Evolutionary conservation across 2,888 invertebrate genomes (phyloP).

Genomic region (Girardia tigrina): DNA sequence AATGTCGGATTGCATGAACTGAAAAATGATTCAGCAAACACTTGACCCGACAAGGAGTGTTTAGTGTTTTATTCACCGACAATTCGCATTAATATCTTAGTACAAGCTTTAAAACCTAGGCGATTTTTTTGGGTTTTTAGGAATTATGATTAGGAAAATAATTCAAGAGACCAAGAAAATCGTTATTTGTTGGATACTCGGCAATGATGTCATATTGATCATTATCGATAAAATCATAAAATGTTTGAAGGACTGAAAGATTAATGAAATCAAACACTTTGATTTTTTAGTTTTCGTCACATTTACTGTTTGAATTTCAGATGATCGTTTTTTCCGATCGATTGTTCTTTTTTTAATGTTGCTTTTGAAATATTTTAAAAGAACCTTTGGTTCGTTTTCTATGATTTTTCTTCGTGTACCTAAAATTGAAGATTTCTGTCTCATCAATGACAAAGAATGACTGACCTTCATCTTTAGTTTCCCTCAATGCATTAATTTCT

Average conservation of each 20-base stretch:
- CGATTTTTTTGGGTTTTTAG: background rate
- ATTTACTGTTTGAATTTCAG: background rate
- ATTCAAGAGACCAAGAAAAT: background rate
- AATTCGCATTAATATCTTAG: background rate
- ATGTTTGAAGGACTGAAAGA: background rate
- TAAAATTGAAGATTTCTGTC: no score
- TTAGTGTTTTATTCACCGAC: background rate
- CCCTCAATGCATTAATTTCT: no score
- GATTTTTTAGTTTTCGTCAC: background rate
- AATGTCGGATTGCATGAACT: background rate
- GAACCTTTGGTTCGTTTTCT: no score
- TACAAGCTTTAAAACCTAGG: background rate
- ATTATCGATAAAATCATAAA: slow-evolving; percentile 11
- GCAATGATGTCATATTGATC: background rate
- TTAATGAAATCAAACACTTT: background rate
- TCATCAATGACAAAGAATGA: no score
- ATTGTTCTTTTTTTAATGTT: no score
- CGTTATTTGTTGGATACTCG: background rate
- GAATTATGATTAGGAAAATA: background rate
- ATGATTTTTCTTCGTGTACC: no score
- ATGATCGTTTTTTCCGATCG: background rate
- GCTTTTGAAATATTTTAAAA: no score
- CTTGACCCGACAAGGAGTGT: background rate
- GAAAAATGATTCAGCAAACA: background rate
- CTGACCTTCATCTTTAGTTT: no score